Evolutionary conservation across 2,888 invertebrate species (phyloP).

Genomic region (Tortricodes alternella): DNA sequence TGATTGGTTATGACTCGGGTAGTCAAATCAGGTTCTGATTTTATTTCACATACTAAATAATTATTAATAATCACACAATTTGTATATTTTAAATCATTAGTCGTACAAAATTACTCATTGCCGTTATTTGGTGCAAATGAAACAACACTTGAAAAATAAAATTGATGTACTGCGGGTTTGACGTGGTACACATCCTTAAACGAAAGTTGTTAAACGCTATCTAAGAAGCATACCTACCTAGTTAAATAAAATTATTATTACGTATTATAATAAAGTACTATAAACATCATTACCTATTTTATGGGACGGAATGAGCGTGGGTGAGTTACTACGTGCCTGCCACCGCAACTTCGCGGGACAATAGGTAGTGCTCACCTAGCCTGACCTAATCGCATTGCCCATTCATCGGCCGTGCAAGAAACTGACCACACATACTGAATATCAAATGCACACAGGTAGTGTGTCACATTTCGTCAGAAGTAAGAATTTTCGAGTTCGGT

Average conservation of each 20-base stretch:
- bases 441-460: conserved; percentile 76
- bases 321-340: conserved; percentile 42
- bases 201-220: conserved; percentile 4
- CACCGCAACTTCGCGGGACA: conserved; percentile 43
- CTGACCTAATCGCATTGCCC: conserved; percentile 65
- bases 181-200: no score
- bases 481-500: conserved; percentile 79
- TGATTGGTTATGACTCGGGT: no score
- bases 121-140: no score
- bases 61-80: no score
- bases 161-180: no score
- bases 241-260: conserved; percentile 1
- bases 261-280: no score
- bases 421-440: conserved; percentile 78
- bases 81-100: no score
- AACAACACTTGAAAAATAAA: no score
- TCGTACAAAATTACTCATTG: no score
- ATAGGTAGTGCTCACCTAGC: conserved; percentile 48
- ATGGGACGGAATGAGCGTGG: conserved; percentile 1
- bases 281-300: neutral
- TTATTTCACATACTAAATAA: no score
- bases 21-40: no score
- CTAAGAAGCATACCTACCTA: conserved; percentile 1
- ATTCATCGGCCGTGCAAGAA: conserved; percentile 70
- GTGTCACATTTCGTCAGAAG: conserved; percentile 80